These are phyloP conservation scores for Toxotes jaculatrix DNA, from an alignment of 2,113 vertebrate species.

Conservation along the genomic window DNA sequence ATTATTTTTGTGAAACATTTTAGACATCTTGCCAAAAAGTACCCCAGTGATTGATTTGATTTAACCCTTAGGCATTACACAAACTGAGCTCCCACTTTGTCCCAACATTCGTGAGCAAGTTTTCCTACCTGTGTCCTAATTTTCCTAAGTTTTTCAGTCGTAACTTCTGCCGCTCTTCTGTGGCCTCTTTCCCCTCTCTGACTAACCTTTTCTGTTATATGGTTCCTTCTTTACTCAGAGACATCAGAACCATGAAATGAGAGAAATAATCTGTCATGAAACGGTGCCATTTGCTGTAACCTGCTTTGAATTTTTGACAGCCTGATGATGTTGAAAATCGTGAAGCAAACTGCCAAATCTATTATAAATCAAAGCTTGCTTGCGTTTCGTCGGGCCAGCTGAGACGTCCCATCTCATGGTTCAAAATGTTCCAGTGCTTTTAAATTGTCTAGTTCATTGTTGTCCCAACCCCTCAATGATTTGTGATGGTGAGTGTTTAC, in stretches of 20 bases:
- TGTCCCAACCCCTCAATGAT: slow-evolving; percentile 46
- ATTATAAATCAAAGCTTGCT: slow-evolving; percentile 25
- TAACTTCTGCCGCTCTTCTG: slow-evolving; percentile 22
- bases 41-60: not conserved
- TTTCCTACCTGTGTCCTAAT: slow-evolving; percentile 14
- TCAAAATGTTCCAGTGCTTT: slow-evolving; percentile 55
- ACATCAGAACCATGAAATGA: slow-evolving; percentile 67
- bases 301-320: slow-evolving; percentile 7
- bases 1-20: not conserved
- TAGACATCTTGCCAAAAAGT: not conserved
- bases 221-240: slow-evolving; percentile 2
- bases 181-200: slow-evolving; percentile 4
- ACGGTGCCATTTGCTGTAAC: slow-evolving; percentile 5
- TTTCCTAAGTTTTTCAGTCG: slow-evolving; percentile 6
- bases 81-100: slow-evolving; percentile 60
- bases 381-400: slow-evolving; percentile 21
- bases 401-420: slow-evolving; percentile 65
- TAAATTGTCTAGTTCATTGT: slow-evolving; percentile 44
- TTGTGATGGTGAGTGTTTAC: slow-evolving; percentile 56
- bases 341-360: slow-evolving; percentile 14
- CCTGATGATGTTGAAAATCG: not conserved
- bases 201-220: slow-evolving; percentile 55
- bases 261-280: slow-evolving; percentile 16
- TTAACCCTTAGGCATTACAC: slow-evolving; percentile 2
- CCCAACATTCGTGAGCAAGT: not conserved